Conservation (phyloP, 2,797 vertebrate species). For the Onychomys torridus region DNA sequence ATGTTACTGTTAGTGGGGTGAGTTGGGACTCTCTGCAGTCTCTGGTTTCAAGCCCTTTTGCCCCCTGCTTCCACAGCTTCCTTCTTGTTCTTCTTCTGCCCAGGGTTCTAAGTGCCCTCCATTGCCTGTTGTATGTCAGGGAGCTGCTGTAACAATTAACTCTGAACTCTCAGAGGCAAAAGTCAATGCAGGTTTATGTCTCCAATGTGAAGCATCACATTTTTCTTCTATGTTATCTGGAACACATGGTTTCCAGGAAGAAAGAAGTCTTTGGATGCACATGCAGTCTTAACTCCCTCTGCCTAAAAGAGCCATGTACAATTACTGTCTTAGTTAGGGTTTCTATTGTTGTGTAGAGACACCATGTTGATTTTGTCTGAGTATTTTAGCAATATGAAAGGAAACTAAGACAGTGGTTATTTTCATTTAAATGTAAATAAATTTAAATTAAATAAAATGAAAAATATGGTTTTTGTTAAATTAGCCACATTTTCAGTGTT, state of each 20-base stretch:
- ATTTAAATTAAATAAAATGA: constrained; percentile 3
- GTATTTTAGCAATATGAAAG: neutral
- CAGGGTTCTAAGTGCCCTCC: neutral
- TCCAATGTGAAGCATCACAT: neutral
- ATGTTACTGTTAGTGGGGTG: neutral
- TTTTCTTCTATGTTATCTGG: neutral
- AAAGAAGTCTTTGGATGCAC: neutral
- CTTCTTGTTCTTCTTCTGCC: constrained; percentile 12
- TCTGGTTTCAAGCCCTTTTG: constrained; percentile 17
- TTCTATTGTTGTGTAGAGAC: neutral
- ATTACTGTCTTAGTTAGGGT: neutral
- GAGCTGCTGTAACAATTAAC: neutral
- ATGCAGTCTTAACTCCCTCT: neutral
- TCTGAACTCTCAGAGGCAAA: neutral
- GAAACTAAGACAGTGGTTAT: neutral
- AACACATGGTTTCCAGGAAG: neutral
- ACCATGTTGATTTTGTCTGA: neutral
- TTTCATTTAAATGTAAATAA: constrained; percentile 52
- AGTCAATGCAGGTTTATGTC: neutral
- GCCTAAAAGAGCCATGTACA: neutral
- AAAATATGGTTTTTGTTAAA: constrained; percentile 11
- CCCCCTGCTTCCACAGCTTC: neutral
- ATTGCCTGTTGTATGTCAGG: neutral
- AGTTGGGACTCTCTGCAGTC: neutral
- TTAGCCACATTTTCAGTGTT: constrained; percentile 37